phyloP scores from a whole-genome alignment of 2,113 vertebrate genomes.

The Urocynchramus pylzowi region DNA sequence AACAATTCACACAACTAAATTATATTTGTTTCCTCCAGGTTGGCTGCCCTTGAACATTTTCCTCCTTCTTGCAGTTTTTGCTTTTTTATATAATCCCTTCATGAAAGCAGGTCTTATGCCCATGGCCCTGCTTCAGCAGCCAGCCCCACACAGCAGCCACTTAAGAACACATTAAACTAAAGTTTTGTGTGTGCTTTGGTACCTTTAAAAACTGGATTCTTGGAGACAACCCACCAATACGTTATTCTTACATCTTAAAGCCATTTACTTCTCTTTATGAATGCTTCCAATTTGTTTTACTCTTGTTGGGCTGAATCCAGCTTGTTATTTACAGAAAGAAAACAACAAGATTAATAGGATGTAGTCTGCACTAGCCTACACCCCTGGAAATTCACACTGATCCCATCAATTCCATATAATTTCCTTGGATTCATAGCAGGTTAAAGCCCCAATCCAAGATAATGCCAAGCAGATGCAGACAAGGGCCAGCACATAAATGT shows the following conservation, averaged over 20 bases:
- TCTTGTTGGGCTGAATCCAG: constrained; percentile 20
- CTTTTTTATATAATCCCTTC: neutral
- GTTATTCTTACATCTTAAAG: neutral
- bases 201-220: neutral
- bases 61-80: neutral
- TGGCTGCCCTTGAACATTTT: constrained; percentile 27
- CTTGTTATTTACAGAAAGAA: constrained; percentile 35
- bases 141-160: neutral
- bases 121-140: neutral
- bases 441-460: neutral
- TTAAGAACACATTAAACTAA: neutral
- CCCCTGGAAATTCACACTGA: constrained; percentile 4
- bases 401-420: neutral
- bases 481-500: neutral
- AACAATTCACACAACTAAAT: constrained; percentile 22
- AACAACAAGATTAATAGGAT: constrained; percentile 19
- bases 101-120: constrained; percentile 7
- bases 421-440: constrained; percentile 22
- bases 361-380: neutral
- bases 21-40: constrained; percentile 22
- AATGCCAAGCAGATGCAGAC: constrained; percentile 43
- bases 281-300: constrained; percentile 52
- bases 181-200: neutral
- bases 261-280: constrained; percentile 20
- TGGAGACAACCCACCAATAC: neutral